Evolutionary conservation across 2,888 invertebrate species (phyloP).

Genomic region (Odontocolon sp.): DNA sequence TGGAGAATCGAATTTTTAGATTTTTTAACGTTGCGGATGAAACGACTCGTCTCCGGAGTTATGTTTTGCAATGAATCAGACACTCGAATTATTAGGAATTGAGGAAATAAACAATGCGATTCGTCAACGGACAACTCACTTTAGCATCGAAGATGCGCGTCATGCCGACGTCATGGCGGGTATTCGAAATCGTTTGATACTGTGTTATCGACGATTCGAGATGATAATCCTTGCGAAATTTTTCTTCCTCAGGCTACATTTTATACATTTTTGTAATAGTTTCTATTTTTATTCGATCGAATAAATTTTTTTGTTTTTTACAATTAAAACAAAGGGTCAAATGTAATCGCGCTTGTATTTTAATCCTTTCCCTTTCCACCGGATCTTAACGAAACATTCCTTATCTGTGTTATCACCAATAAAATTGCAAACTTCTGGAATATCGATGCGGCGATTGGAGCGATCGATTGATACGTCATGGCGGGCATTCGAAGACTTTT

Average conservation of each 20-base stretch:
- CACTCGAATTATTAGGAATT: neutral
- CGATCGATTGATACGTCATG: too few species aligned
- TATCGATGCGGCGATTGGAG: neutral
- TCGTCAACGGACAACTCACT: neutral
- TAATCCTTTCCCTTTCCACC: too few species aligned
- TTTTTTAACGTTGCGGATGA: neutral
- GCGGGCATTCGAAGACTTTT: neutral
- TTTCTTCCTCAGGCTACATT: too few species aligned
- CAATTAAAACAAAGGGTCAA: too few species aligned
- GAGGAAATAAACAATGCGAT: slow-evolving; percentile 48
- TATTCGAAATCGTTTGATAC: slow-evolving; percentile 22
- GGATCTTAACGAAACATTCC: neutral
- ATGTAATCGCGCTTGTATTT: too few species aligned
- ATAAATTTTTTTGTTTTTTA: too few species aligned
- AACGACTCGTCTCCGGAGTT: neutral
- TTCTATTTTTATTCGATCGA: too few species aligned
- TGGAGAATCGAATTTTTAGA: neutral
- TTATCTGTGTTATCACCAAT: neutral
- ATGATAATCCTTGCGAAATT: slow-evolving; percentile 9
- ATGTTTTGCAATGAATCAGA: slow-evolving; percentile 19
- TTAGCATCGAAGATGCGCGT: slow-evolving; percentile 30
- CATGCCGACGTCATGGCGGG: slow-evolving; percentile 43
- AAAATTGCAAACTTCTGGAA: neutral
- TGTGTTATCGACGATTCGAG: neutral
- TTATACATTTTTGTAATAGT: too few species aligned